Percentiles rank a stretch among this genome's conserved stretches.
Conservation (phyloP, 2,888 invertebrate species). For the Cordilura impudica region DNA sequence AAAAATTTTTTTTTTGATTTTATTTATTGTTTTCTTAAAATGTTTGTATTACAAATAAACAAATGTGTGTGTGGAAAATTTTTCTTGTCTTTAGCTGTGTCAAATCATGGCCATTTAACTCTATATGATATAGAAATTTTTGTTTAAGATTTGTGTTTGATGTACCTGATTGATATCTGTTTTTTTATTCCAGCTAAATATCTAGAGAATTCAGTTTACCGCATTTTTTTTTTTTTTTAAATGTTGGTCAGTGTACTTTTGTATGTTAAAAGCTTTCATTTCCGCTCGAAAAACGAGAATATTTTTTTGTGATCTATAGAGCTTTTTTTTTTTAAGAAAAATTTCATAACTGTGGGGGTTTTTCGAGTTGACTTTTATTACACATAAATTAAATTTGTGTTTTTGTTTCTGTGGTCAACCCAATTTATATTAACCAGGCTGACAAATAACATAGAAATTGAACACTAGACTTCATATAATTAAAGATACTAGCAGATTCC, state of each 20-base stretch:
- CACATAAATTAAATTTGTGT: neutral
- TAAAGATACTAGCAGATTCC: too few relatives aligned
- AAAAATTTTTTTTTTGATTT: neutral
- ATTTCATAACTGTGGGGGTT: conserved; percentile 26
- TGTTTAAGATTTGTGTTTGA: neutral
- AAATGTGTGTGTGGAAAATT: neutral
- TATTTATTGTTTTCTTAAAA: conserved; percentile 31
- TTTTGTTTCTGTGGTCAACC: conserved; percentile 24
- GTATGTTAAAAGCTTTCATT: conserved; percentile 50
- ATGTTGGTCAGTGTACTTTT: neutral
- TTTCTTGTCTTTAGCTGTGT: neutral
- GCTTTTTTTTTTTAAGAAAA: conserved; percentile 33
- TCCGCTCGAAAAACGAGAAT: conserved; percentile 22
- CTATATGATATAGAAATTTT: neutral
- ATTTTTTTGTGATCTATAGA: conserved; percentile 23
- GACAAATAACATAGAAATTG: conserved; percentile 4
- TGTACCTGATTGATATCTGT: conserved; percentile 5
- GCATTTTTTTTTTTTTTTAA: neutral
- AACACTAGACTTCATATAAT: neutral
- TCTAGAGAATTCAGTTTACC: neutral
- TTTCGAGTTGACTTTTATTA: neutral
- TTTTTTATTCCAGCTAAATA: neutral
- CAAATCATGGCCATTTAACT: conserved; percentile 26
- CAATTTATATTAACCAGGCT: conserved; percentile 33
- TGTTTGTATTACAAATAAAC: conserved; percentile 49